Base-by-base conservation (phyloP, 2,888 invertebrate genomes). In the Homarus gammarus region DNA sequence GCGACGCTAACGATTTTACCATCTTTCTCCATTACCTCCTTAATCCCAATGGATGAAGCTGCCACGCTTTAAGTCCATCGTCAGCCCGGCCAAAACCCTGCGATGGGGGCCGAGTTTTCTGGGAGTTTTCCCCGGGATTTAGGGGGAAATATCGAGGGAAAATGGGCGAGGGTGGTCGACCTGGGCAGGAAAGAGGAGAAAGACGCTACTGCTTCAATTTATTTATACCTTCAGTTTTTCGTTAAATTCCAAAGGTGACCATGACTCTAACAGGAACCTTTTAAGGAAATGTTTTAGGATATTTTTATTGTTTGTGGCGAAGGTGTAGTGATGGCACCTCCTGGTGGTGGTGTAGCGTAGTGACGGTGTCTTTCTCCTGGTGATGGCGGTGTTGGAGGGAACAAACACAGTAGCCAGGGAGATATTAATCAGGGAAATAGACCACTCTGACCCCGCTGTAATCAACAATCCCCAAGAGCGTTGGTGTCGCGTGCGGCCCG, bases 11-110 rank as follows among this genome's bases (percentile, higher is more conserved):
- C 84, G 75, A 73, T 49, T 73, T 51, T 27, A 73, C 84, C 73
- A 84, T 84, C 70, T 84, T 84, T 84, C 77, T 72, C 84, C 84
- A 84, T 84, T 84, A 84, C 75, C 33, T 40, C 84, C 84, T 64
- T 84, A 84, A 84, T 84, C 84, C 49, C 84, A 49, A 73, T 84
- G 84, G 75, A 84, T 84, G 75, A 61, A 84, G 84, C 56, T 84
- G 84, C 83, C 72, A 49, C 38, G 84, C 56, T 73, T 49, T n/a
- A 31, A 73, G 61, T 73, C 84, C 61, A 56, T 56, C 77, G 27
- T 27, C 73, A 27, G n/a, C 38, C n/a, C 73, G 8, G 22, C 15
- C 40, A 36, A n/a, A 22, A 3, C 72, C 38, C 8, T n/a, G 5
- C 72, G 2, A 2, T 36, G 0, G 6, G 36, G 33, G 70, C 70